Evolutionary conservation across 2,113 vertebrate species (phyloP), one percentile per base, ranked within the genome.

Genomic region (Chloroceryle aenea): DNA sequence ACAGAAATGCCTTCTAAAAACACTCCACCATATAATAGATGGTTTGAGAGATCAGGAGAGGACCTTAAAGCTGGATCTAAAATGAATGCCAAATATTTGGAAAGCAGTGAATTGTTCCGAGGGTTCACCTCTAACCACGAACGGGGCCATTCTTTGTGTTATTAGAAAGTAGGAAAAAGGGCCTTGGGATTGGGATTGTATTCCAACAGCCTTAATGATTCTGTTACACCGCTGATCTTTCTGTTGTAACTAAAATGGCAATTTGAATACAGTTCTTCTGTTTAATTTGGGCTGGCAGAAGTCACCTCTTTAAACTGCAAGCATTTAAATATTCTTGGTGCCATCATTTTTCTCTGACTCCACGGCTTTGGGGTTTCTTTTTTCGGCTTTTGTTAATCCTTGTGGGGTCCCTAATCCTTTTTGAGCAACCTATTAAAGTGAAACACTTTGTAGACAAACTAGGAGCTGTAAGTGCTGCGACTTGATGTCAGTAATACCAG

Each of bases 321-420:
- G 25, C 42, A 23, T 56, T 64, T 21, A 30, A 56, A 50, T 81
- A 5, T 18, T 45, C 43, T 22, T 2, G 48, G 52, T 86, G 89
- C 55, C 74, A 3, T 58, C 7, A 1, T 82, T 76, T 56, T 82
- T 36, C 74, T 32, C 62, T 32, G 40, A 68, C 63, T 34, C 34
- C 59, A 1, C 0, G 0, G 4, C 76, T 71, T 53, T 72, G 21
- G 84, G 36, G 29, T n/a, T 80, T 94, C 62, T 77, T 67, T 81
- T 66, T 72, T 76, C 55, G 73, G 42, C 62, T 88, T 56, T 53
- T 29, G 23, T 73, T 77, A 89, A 89, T 95, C 87, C 82, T 47
- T 36, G 50, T 34, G 80, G 73, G 89, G 84, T 96, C 92, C 76
- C 75, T 92, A 91, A 94, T 95, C 91, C 85, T n/a, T 80, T 91